Conservation (phyloP, 1,140 invertebrate species). For the Heterodera schachtii region DNA sequence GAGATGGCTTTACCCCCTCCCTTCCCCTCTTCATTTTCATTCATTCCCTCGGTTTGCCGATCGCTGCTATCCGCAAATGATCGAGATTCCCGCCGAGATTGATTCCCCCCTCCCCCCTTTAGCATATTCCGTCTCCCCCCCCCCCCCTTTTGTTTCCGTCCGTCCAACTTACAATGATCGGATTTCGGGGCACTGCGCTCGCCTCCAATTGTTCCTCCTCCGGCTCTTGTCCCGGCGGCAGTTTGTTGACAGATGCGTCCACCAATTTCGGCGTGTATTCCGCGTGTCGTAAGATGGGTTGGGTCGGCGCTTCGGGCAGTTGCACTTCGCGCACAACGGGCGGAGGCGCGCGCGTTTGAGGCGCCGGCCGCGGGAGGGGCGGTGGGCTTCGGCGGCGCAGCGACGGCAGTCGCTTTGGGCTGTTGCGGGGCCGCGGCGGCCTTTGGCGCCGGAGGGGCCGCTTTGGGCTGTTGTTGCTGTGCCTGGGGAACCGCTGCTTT, state of each 20-base stretch:
- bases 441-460: constrained; percentile 5
- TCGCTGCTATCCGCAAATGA: no score
- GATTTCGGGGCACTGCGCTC: constrained; percentile 3
- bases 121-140: background rate
- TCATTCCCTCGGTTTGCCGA: no score
- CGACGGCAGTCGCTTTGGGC: background rate
- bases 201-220: constrained; percentile 1
- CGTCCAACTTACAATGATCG: constrained; percentile 5
- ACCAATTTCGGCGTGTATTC: constrained; percentile 10
- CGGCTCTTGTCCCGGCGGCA: background rate
- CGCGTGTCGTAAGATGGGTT: background rate
- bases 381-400: constrained; percentile 8
- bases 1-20: no score
- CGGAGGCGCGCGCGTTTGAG: background rate
- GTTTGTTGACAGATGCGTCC: constrained; percentile 2
- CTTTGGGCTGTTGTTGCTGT: constrained; percentile 7
- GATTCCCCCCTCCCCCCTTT: no score
- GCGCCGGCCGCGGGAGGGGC: background rate
- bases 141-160: background rate
- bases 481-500: background rate
- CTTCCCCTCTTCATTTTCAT: no score
- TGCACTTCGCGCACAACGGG: constrained; percentile 9
- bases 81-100: no score
- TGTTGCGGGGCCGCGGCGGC: background rate
- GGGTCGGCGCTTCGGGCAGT: background rate